Conservation (phyloP, 2,797 vertebrate species). For the Cynodonichthys magdalenae region DNA sequence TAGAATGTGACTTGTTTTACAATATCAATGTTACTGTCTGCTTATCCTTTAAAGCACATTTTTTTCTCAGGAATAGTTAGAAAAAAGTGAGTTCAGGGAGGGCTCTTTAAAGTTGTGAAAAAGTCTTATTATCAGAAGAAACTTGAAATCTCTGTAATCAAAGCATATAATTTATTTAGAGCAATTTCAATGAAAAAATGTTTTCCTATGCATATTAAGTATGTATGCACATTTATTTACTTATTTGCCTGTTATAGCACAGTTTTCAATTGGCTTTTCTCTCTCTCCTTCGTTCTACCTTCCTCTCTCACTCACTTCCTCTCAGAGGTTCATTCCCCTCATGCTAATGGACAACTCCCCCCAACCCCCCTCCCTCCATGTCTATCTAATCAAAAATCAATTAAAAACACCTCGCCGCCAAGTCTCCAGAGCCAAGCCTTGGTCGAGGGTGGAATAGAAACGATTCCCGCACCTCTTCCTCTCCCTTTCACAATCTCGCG, state of each 20-base stretch:
- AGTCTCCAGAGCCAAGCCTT: constrained; percentile 81
- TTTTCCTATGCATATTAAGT: constrained; percentile 66
- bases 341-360: constrained; percentile 83
- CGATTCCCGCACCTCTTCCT: constrained; percentile 78
- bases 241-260: constrained; percentile 60
- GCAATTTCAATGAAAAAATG: constrained; percentile 50
- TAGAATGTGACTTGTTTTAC: background rate
- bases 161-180: constrained; percentile 67
- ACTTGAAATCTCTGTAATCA: constrained; percentile 67
- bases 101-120: constrained; percentile 16
- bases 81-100: background rate
- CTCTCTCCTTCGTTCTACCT: constrained; percentile 48
- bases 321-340: constrained; percentile 78
- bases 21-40: constrained; percentile 5
- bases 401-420: constrained; percentile 88
- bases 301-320: constrained; percentile 62
- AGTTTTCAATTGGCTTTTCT: constrained; percentile 39
- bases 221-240: constrained; percentile 65
- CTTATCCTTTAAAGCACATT: constrained; percentile 4
- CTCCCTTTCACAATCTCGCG: constrained; percentile 46
- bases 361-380: constrained; percentile 63
- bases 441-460: constrained; percentile 83
- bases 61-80: background rate
- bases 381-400: constrained; percentile 90
- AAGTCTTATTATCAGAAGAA: constrained; percentile 42